Evolutionary conservation across 2,113 vertebrate genomes (phyloP), one percentile per base, ranked within the genome.

Genomic region (Phalacrocorax brasilianus): DNA sequence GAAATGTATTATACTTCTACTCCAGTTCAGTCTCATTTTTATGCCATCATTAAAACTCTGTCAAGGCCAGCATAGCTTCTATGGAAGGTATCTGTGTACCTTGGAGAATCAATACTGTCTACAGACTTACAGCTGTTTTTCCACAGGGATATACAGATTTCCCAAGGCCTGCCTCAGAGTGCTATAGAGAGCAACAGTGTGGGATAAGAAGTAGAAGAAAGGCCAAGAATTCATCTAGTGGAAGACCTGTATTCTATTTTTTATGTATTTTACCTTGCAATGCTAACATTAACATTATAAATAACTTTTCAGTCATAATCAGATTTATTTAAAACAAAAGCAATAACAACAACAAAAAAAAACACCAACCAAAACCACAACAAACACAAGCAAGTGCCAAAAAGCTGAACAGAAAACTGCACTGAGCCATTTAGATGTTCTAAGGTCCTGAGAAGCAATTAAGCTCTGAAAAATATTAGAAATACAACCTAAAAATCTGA

Each of bases 81-180:
- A 4, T 22, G 2, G 0, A 8, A 71, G 14, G 28, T 50, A 55
- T 9, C 50, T 45, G 32, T 2, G 2, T 4, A n/a, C 12, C 52
- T 66, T 45, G 13, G 18, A 71, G n/a, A 71, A 91, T 56, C 79
- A 73, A 38, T 28, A 61, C 6, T 45, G 14, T 16, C 70, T 61
- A n/a, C 11, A 65, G 35, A 70, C 5, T 58, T 80, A 32, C 42
- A 59, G 50, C 22, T 66, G 20, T 0, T 86, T 91, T 77, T 26
- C 50, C 3, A 1, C 12, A 80, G 75, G 12, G 15, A 53, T 8
- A 12, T 38, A 27, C 24, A 62, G 14, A 32, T 66, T 83, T 66
- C 12, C 32, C 7, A 68, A 88, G 81, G 16, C 15, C 44, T 63
- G 12, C 20, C 42, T 77, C 38, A 50, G 22, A 65, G 28, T 40